These are phyloP conservation scores for Nipponia nippon DNA, from an alignment of 2,113 vertebrate genomes.

Conservation along the genomic window DNA sequence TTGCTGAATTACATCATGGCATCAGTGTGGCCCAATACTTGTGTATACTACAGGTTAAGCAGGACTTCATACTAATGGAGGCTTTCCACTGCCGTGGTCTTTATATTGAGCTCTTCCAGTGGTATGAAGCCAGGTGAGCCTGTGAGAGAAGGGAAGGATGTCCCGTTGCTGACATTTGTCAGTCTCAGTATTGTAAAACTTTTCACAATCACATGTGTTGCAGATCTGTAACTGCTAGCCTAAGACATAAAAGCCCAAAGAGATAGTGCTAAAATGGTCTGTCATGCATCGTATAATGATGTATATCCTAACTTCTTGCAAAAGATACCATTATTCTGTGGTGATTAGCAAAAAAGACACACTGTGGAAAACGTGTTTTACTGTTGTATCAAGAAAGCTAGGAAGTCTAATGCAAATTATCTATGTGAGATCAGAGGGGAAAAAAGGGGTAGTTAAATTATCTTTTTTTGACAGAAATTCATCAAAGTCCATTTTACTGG, in stretches of 20 bases:
- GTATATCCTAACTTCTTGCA: neutral
- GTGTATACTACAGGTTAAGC: too few relatives aligned
- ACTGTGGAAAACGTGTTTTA: neutral
- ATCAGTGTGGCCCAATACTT: neutral
- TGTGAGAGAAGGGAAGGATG: neutral
- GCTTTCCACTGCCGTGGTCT: neutral
- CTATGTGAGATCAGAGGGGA: neutral
- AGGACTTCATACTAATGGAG: too few relatives aligned
- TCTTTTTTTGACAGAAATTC: neutral
- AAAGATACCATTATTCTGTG: neutral
- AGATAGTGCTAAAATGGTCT: neutral
- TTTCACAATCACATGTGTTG: neutral
- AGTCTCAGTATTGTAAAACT: neutral
- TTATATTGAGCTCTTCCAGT: neutral
- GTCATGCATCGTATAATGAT: fast-evolving
- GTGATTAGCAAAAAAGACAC: neutral
- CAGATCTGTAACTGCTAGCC: neutral
- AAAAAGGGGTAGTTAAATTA: neutral
- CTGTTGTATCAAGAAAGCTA: neutral
- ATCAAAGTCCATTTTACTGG: neutral
- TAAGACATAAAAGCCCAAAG: neutral
- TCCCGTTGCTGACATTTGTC: neutral
- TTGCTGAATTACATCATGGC: neutral
- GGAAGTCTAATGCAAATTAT: neutral
- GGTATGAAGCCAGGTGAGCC: neutral